These are phyloP conservation scores for Rhinophrynus dorsalis DNA, from an alignment of 2,797 vertebrate genomes.

Conservation along the genomic window DNA sequence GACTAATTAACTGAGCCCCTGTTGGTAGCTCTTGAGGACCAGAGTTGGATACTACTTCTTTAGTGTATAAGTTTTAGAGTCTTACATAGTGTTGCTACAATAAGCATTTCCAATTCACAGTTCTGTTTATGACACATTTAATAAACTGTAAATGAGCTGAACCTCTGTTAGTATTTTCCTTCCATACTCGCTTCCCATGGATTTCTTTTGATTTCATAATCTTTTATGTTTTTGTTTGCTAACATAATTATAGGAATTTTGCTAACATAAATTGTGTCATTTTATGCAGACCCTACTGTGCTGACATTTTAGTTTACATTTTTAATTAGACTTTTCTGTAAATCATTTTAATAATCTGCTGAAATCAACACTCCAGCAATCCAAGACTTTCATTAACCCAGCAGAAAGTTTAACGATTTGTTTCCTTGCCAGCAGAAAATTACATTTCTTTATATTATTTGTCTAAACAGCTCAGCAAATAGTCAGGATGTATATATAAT, in stretches of 20 bases:
- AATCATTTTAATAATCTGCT: slow-evolving; percentile 55
- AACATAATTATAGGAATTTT: slow-evolving; percentile 7
- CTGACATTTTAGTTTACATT: slow-evolving; percentile 53
- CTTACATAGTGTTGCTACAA: too few relatives aligned
- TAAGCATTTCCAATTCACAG: too few relatives aligned
- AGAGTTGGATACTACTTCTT: too few relatives aligned
- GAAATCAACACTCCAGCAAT: slow-evolving; percentile 47
- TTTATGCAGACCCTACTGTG: slow-evolving; percentile 28
- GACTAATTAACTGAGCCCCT: too few relatives aligned
- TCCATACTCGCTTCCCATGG: background rate
- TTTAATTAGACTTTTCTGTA: slow-evolving; percentile 52
- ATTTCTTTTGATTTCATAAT: background rate
- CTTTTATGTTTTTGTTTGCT: slow-evolving; percentile 30
- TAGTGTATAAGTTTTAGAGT: too few relatives aligned
- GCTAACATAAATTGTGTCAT: slow-evolving; percentile 13
- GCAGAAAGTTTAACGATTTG: slow-evolving; percentile 49
- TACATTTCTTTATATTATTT: slow-evolving; percentile 53
- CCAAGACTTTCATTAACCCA: slow-evolving; percentile 50
- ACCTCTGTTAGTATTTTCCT: background rate
- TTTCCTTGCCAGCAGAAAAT: slow-evolving; percentile 44
- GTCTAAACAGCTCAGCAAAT: slow-evolving; percentile 51
- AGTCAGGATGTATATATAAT: slow-evolving; percentile 49
- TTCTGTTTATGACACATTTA: too few relatives aligned
- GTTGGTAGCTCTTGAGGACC: too few relatives aligned
- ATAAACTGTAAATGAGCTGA: background rate